Conservation (phyloP, 2,113 vertebrate species). For the Dolichotis patagonum region DNA sequence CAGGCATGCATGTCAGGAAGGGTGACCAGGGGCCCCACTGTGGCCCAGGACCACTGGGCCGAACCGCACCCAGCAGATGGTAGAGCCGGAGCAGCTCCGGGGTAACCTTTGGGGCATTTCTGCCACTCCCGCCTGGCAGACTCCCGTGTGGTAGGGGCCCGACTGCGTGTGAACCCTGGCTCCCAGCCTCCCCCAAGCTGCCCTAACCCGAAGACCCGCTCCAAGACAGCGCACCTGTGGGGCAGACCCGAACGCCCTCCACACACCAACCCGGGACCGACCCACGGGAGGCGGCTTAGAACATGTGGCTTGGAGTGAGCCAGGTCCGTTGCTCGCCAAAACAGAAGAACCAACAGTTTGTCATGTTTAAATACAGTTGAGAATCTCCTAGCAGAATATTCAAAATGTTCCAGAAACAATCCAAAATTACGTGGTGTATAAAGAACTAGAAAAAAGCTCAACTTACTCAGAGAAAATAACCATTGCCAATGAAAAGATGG, state of each 20-base stretch:
- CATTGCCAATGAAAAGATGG: neutral
- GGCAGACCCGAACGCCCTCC: neutral
- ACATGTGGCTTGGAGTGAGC: neutral
- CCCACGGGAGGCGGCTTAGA: neutral
- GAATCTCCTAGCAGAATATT: neutral
- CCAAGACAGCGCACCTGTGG: accelerated
- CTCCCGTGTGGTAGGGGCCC: no score
- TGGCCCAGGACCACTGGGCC: neutral
- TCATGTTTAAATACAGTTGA: neutral
- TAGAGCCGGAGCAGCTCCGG: neutral
- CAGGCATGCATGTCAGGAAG: neutral
- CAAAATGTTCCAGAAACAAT: neutral
- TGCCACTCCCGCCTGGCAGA: no score
- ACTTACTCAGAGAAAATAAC: neutral
- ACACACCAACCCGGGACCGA: neutral
- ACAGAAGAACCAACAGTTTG: neutral
- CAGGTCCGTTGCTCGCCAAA: neutral
- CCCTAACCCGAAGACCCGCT: neutral
- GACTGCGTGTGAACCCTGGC: no score
- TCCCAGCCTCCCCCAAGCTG: neutral
- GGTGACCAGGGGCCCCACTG: no score
- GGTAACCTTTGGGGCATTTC: no score
- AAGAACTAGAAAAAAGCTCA: neutral
- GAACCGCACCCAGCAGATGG: neutral
- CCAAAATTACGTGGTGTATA: neutral